Conservation (phyloP, 2,888 invertebrate genomes). For the Adelognathus sp. region DNA sequence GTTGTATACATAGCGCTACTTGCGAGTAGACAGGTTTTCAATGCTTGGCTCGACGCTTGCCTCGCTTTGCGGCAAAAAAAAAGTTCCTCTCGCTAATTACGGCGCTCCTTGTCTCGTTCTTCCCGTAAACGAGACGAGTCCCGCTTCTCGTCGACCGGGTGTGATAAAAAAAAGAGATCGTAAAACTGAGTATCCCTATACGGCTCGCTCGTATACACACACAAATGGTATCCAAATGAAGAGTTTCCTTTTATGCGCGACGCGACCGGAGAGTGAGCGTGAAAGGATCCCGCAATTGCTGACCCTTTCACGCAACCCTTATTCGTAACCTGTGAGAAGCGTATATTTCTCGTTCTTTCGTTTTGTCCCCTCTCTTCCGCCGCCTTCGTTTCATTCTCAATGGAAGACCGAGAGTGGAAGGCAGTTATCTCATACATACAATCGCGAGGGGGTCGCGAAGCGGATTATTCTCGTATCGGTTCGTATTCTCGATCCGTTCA, state of each 20-base stretch:
- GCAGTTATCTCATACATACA: conserved; percentile 54
- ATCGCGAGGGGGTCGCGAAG: conserved; percentile 43
- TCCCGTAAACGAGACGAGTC: conserved; percentile 33
- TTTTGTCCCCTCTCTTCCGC: not conserved
- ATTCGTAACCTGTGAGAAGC: conserved; percentile 28
- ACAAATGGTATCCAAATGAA: conserved; percentile 41
- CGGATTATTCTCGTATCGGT: conserved; percentile 42
- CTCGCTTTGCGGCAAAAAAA: conserved; percentile 11
- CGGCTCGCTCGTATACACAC: not conserved
- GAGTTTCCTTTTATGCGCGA: conserved; percentile 49
- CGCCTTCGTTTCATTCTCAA: not conserved
- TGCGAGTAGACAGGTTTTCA: conserved; percentile 54
- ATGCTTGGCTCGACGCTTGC: conserved; percentile 38
- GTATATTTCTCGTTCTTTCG: not conserved
- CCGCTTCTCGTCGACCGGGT: not conserved
- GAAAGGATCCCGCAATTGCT: conserved; percentile 52
- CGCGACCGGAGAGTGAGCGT: conserved; percentile 34
- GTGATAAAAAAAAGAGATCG: conserved; percentile 9
- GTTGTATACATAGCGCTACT: conserved; percentile 7
- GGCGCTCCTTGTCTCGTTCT: conserved; percentile 31
- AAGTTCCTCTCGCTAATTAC: conserved; percentile 51
- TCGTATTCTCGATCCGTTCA: conserved; percentile 27
- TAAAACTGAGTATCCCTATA: conserved; percentile 36
- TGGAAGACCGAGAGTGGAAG: conserved; percentile 27
- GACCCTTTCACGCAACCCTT: conserved; percentile 51